A percentile compares a stretch with the other conserved stretches of the same genome.
Conservation (phyloP, 1,140 invertebrate species). For the Aphaenogaster rudis region DNA sequence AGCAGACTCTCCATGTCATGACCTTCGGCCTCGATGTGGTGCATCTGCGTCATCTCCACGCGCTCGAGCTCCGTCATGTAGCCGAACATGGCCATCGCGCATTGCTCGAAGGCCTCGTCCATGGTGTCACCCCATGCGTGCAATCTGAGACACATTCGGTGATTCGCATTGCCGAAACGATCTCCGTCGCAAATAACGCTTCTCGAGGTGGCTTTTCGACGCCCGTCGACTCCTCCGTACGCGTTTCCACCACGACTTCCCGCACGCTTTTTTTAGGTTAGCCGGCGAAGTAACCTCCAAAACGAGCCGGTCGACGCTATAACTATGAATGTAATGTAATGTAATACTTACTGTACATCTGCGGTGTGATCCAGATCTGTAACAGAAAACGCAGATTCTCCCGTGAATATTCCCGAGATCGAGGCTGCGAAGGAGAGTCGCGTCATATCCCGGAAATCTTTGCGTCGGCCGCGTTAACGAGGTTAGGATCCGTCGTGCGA, state of each 20-base stretch:
- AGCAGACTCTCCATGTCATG: constrained; percentile 96
- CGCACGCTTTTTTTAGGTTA: constrained; percentile 77
- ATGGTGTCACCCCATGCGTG: constrained; percentile 97
- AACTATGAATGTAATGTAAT: neutral
- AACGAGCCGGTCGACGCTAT: neutral
- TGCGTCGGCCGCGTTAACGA: neutral
- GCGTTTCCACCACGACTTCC: neutral
- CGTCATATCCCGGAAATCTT: neutral
- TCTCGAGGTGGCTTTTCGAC: neutral
- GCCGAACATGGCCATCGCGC: constrained; percentile 97
- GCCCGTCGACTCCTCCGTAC: neutral
- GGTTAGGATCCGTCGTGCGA: neutral
- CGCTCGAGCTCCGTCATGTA: constrained; percentile 98
- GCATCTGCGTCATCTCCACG: constrained; percentile 93
- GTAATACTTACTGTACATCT: constrained; percentile 96
- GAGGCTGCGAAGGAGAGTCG: neutral
- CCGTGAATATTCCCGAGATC: neutral
- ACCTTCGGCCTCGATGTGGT: constrained; percentile 94
- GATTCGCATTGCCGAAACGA: neutral
- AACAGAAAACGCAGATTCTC: constrained; percentile 80
- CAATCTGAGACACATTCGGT: constrained; percentile 88
- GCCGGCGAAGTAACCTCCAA: constrained; percentile 74
- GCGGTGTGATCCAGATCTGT: constrained; percentile 98
- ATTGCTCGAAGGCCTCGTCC: constrained; percentile 97
- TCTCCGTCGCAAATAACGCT: neutral